These are phyloP conservation scores for Siniperca chuatsi DNA, from an alignment of 2,113 vertebrate species.

Conservation along the genomic window DNA sequence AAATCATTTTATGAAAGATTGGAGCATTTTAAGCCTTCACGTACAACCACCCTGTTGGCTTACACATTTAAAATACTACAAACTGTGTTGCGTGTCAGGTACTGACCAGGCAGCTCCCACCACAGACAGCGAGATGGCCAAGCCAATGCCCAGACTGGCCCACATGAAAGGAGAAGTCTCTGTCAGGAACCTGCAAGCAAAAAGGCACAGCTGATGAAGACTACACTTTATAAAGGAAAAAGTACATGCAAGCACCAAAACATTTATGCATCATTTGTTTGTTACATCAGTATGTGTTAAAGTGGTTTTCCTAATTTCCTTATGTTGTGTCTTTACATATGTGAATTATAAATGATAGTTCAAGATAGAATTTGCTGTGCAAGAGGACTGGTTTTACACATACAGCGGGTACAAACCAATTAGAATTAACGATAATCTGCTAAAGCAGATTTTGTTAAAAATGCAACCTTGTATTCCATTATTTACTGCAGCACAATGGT, in stretches of 20 bases:
- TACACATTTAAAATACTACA: not conserved
- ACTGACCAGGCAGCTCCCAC: slow-evolving; percentile 98
- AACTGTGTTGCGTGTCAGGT: not conserved
- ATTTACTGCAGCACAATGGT: not conserved
- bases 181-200: slow-evolving; percentile 91
- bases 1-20: slow-evolving; percentile 15
- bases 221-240: not conserved
- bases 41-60: not conserved
- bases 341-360: too few species aligned
- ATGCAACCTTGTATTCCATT: not conserved
- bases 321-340: too few species aligned
- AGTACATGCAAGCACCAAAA: not conserved
- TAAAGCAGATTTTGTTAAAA: not conserved
- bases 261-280: too few species aligned
- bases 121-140: slow-evolving; percentile 97
- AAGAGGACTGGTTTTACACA: not conserved
- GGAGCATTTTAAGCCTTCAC: not conserved
- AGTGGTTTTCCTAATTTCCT: too few species aligned
- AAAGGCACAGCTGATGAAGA: slow-evolving; percentile 24
- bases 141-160: slow-evolving; percentile 95
- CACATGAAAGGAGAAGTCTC: slow-evolving; percentile 99
- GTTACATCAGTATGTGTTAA: too few species aligned
- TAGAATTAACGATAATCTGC: too few species aligned
- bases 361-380: too few species aligned
- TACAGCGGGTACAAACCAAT: not conserved